Evolutionary conservation across 2,888 invertebrate species (phyloP).

Genomic region (Polydrusus cervinus): DNA sequence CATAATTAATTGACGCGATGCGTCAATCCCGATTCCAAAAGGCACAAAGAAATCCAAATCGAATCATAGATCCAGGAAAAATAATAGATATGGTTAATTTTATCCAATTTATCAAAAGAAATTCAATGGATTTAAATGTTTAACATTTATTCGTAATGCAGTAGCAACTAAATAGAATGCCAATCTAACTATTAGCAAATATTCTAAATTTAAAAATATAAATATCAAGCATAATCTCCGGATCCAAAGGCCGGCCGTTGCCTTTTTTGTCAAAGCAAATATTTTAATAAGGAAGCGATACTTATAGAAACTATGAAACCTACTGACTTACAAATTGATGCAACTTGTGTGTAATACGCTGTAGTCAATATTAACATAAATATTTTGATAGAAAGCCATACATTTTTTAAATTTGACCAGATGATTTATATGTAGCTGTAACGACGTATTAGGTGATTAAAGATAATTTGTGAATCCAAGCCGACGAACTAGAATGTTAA

Average conservation of each 20-base stretch:
- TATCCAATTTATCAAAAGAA: no score
- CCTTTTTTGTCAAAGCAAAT: background rate
- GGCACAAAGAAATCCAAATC: no score
- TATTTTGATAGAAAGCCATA: constrained; percentile 37
- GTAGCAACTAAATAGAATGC: no score
- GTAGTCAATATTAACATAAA: constrained; percentile 52
- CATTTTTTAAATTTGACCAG: constrained; percentile 2
- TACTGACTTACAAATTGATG: constrained; percentile 20
- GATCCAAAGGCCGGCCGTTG: background rate
- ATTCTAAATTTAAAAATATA: no score
- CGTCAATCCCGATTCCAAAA: no score
- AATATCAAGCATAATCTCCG: background rate
- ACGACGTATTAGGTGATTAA: background rate
- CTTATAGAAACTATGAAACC: background rate
- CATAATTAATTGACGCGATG: no score
- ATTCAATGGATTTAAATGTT: no score
- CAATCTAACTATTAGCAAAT: no score
- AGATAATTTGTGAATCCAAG: background rate
- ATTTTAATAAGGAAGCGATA: constrained; percentile 21
- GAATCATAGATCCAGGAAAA: no score
- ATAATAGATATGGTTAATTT: no score
- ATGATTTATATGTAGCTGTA: constrained; percentile 9
- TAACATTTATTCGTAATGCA: no score
- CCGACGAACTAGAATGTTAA: background rate
- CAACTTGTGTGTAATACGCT: constrained; percentile 8